Conservation (phyloP, 2,888 invertebrate species). For the Agrochola circellaris region DNA sequence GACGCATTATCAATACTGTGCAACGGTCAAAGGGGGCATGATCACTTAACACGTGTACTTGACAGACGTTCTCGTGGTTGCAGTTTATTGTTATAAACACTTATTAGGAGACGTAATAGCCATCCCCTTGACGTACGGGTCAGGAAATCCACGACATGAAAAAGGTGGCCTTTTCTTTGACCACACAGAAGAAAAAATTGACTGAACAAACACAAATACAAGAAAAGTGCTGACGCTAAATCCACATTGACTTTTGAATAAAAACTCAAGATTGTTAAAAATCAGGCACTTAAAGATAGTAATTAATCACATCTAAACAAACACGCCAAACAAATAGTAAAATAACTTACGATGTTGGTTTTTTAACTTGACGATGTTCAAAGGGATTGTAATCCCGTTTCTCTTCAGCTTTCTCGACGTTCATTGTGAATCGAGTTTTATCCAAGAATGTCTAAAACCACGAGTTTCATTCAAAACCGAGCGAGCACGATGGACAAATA, state of each 20-base stretch:
- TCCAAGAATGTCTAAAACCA: slow-evolving; percentile 52
- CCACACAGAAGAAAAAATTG: neutral
- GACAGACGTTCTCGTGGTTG: neutral
- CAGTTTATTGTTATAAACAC: neutral
- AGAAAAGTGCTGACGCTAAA: neutral
- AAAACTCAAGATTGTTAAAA: slow-evolving; percentile 10
- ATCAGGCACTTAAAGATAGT: neutral
- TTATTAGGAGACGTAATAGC: neutral
- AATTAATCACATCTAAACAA: slow-evolving; percentile 16
- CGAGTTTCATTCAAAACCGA: slow-evolving; percentile 11
- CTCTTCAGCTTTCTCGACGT: slow-evolving; percentile 65
- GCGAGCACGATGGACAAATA: slow-evolving; percentile 12
- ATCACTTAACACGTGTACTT: no score
- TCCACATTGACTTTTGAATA: neutral
- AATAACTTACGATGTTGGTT: slow-evolving; percentile 87
- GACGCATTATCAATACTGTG: no score
- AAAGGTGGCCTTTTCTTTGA: neutral
- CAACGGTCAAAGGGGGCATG: neutral
- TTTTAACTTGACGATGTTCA: slow-evolving; percentile 84
- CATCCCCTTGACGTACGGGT: neutral
- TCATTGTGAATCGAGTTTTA: slow-evolving; percentile 66
- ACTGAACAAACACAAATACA: neutral
- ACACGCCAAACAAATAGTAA: slow-evolving; percentile 27
- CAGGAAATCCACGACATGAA: neutral
- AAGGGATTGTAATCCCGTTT: slow-evolving; percentile 83